phyloP scores from a whole-genome alignment of 2,113 vertebrate species.

The Uria lomvia region DNA sequence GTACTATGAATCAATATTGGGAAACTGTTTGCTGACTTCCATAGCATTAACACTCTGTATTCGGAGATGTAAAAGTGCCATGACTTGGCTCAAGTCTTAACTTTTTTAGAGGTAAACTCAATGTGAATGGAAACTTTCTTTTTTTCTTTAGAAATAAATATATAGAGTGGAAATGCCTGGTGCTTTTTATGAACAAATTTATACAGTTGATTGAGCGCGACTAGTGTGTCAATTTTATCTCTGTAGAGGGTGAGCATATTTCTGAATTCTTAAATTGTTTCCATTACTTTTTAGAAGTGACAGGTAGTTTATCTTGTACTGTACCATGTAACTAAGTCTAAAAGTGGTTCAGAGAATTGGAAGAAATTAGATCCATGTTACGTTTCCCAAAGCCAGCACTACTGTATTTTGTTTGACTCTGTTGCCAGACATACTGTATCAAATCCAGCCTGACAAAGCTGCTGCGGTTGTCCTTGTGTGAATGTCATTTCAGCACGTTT shows the following conservation, averaged over 20 bases:
- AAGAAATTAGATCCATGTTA: conserved; percentile 14
- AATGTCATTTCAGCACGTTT: conserved; percentile 38
- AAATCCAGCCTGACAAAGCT: conserved; percentile 36
- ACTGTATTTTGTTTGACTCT: conserved; percentile 17
- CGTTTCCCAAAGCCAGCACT: background rate
- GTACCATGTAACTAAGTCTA: background rate
- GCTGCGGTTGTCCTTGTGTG: conserved; percentile 45
- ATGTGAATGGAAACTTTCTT: background rate
- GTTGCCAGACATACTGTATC: background rate
- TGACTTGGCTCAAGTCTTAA: background rate
- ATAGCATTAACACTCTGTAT: background rate
- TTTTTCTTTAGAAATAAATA: background rate
- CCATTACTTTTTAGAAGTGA: background rate
- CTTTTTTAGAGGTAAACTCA: background rate
- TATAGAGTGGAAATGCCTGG: background rate
- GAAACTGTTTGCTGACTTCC: background rate
- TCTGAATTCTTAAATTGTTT: conserved; percentile 18
- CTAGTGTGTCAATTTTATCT: background rate
- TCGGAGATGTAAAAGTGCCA: background rate
- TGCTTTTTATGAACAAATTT: background rate
- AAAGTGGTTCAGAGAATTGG: background rate
- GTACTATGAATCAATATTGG: background rate
- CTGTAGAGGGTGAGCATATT: background rate
- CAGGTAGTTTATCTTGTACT: conserved; percentile 7
- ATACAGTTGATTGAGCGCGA: background rate